Base-by-base conservation (phyloP, 1,140 invertebrate species). In the Eciton burchellii region DNA sequence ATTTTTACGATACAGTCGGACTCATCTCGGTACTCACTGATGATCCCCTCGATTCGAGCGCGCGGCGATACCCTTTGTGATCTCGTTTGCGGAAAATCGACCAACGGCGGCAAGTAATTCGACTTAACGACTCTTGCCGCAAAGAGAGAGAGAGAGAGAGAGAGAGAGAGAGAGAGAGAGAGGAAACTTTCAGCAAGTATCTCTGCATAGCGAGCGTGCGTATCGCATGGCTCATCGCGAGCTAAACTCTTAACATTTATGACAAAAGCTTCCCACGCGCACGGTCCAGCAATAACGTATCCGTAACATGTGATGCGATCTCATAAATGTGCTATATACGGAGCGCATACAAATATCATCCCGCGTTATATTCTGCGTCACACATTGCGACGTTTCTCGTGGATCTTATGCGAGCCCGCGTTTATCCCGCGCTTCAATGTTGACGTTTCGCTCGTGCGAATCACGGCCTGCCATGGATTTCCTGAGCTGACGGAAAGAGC, bases 231-330 rank as follows among this genome's bases (percentile, higher is more conserved):
- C 49, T 26, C 41, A 6, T 45, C 19, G 43, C 24, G 52, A 56
- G 62, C 45, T 79, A 56, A 79, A 70, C 63, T 70, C 56, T 68
- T 79, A 79, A 79, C 74, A 79, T 79, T 79, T 79, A 56, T n/a
- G 45, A 56, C 49, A 79, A 14, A 56, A 45, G 35, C 74, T 1
- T 57, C 74, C 63, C 56, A 79, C 74, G 63, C 74, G 49, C 35
- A 12, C 35, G 4, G 12, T 45, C 21, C 52, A 56, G 70, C 70
- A 70, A 79, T 56, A 56, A 49, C 9, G 49, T 19, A 29, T 35
- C 35, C 35, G 6, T 35, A 35, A 35, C 6, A 35, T 35, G 6
- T 35, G 35, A 68, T 14, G 16, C 14, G 62, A 77, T 68, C 35
- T 35, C 72, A 59, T 76, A 79, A 43, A 79, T 57, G 6, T 35